These are phyloP conservation scores for Zonotrichia leucophrys DNA, from an alignment of 2,113 vertebrate species.

Conservation along the genomic window DNA sequence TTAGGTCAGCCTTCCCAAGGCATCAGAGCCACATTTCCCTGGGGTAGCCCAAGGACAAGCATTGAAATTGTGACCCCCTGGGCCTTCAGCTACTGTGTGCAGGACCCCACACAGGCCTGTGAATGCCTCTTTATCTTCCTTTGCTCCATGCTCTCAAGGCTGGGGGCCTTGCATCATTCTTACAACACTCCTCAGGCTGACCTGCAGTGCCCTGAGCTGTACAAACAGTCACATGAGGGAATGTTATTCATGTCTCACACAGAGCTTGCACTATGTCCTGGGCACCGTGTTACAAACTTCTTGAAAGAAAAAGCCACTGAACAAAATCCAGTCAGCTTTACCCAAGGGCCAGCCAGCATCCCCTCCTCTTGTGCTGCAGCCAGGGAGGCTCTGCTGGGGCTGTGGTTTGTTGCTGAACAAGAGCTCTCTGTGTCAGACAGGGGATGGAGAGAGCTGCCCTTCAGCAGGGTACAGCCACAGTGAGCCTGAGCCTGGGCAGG, in stretches of 20 bases:
- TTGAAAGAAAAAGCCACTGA: constrained; percentile 3
- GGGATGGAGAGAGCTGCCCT: not conserved
- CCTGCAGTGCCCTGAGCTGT: constrained; percentile 19
- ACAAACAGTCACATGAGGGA: constrained; percentile 32
- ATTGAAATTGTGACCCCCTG: not conserved
- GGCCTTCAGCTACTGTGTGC: not conserved
- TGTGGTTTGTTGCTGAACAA: not conserved
- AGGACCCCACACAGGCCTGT: constrained; percentile 30
- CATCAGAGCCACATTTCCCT: not conserved
- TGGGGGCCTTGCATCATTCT: constrained; percentile 42
- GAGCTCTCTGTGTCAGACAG: constrained; percentile 8
- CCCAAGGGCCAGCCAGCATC: constrained; percentile 26
- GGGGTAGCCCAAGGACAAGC: not conserved
- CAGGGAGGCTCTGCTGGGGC: not conserved
- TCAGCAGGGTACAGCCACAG: not conserved
- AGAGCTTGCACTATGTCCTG: constrained; percentile 40
- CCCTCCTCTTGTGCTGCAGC: not conserved
- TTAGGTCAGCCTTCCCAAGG: not conserved
- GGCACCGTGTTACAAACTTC: not conserved
- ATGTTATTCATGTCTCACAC: constrained; percentile 31
- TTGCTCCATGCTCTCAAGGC: not conserved
- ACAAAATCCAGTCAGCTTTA: not conserved
- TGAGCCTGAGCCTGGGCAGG: accelerated
- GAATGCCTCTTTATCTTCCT: constrained; percentile 47
- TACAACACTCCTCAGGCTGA: constrained; percentile 23